Conservation (phyloP, 1,140 invertebrate genomes). For the Chironomus tepperi region DNA sequence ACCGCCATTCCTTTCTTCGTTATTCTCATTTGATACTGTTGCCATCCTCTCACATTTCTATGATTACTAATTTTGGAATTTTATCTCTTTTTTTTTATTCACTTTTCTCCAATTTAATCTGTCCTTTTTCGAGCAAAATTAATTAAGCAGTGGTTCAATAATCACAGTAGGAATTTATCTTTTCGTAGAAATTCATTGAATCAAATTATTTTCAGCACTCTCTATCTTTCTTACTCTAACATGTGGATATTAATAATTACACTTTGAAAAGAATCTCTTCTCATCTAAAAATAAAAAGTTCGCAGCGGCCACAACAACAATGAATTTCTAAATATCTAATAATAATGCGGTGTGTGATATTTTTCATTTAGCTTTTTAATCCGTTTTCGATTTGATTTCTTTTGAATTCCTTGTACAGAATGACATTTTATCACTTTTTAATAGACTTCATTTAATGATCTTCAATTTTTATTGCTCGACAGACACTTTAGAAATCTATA, state of each 20-base stretch:
- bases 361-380: not conserved
- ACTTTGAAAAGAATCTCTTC: not conserved
- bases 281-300: not conserved
- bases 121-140: too few species aligned
- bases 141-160: too few species aligned
- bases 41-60: not conserved
- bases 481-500: not conserved
- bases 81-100: not conserved
- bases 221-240: too few species aligned
- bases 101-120: not conserved
- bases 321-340: not conserved
- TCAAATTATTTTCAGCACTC: too few species aligned
- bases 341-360: too few species aligned
- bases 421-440: slow-evolving; percentile 9
- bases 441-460: not conserved
- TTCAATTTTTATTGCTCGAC: not conserved
- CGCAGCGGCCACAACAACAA: not conserved
- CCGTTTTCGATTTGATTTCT: not conserved
- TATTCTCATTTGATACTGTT: not conserved
- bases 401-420: not conserved
- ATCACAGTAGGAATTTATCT: too few species aligned
- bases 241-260: not conserved
- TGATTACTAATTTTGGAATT: not conserved
- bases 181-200: too few species aligned
- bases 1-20: not conserved